phyloP scores from a whole-genome alignment of 2,888 invertebrate species.

The Brachylomia viminalis region DNA sequence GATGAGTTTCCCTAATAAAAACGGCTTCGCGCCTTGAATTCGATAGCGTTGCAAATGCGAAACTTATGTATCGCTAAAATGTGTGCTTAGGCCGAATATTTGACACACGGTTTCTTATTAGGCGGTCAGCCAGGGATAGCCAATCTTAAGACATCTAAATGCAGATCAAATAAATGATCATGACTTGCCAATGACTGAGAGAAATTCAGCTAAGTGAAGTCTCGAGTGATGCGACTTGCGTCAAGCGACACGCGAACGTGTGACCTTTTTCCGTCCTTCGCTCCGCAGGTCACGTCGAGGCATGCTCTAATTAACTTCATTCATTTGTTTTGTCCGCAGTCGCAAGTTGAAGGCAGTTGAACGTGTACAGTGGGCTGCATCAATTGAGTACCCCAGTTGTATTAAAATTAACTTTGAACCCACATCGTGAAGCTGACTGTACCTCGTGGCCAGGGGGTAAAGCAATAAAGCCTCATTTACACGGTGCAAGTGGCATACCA shows the following conservation, averaged over 20 bases:
- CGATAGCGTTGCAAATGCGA: slow-evolving; percentile 55
- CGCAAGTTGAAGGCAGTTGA: too few species aligned
- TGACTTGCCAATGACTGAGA: too few species aligned
- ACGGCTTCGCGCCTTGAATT: slow-evolving; percentile 49
- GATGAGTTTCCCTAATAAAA: slow-evolving; percentile 65
- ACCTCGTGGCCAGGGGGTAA: too few species aligned
- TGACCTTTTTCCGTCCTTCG: neutral
- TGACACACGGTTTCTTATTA: neutral
- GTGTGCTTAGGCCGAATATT: slow-evolving; percentile 36
- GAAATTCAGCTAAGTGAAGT: too few species aligned
- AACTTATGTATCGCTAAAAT: slow-evolving; percentile 46
- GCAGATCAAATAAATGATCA: neutral
- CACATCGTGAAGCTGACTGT: too few species aligned
- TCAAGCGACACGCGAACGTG: neutral
- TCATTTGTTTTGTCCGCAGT: neutral
- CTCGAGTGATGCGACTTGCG: too few species aligned
- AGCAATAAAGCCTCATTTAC: too few species aligned
- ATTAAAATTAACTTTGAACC: too few species aligned
- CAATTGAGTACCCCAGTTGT: too few species aligned
- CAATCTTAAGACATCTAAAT: neutral
- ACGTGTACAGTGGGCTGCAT: too few species aligned
- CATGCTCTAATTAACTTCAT: neutral
- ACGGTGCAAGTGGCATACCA: too few species aligned
- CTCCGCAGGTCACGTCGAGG: neutral
- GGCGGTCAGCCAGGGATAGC: neutral